Base-by-base conservation (phyloP, 1,140 invertebrate species). In the Aphidius gifuensis region DNA sequence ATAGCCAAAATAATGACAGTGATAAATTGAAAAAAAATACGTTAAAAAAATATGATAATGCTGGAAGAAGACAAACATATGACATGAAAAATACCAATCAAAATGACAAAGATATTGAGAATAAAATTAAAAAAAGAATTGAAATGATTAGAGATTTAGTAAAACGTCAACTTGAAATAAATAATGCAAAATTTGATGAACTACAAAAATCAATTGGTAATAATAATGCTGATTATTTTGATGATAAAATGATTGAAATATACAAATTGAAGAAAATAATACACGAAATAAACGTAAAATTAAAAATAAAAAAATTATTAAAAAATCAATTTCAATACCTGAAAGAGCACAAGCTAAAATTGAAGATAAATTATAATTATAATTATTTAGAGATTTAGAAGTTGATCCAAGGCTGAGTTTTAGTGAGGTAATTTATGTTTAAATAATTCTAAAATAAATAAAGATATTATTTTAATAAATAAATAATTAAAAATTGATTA, bases 121-220 rank as follows among this genome's bases (percentile, higher is more conserved):
- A 70, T 2, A 51, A 68, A 32, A 72, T 76, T 16, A 64, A 69
- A 61, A 50, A 68, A 21, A 73, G 69, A 66, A 74, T 75, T 44
- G 68, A 72, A 9, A 64, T 64, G 6, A 68, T 78, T 9, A 76
- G 74, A 39, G 69, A 74, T 8, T 68, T 74, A 42, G 70, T 78
- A 5, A 67, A 67, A 47, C 64, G 67, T 1, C 68, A 75, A 58
- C 68, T 74, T 6, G 72, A 66, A 47, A 60, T 63, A 9, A 75
- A 74, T 38, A 75, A 76, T 54, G 71, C 64, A 0, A 74, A 55
- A 40, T 69, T 54, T 42, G 65, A 71, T 40, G 64, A 69, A 32
- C 8, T 71, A 9, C 47, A 59, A 53, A 49, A 43, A 23, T 7
- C 42, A 5, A 40, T 40, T 42, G 57, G 48, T 32, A 21, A 59